These are phyloP conservation scores for Pitangus sulphuratus DNA, from an alignment of 2,797 vertebrate species.

Conservation along the genomic window DNA sequence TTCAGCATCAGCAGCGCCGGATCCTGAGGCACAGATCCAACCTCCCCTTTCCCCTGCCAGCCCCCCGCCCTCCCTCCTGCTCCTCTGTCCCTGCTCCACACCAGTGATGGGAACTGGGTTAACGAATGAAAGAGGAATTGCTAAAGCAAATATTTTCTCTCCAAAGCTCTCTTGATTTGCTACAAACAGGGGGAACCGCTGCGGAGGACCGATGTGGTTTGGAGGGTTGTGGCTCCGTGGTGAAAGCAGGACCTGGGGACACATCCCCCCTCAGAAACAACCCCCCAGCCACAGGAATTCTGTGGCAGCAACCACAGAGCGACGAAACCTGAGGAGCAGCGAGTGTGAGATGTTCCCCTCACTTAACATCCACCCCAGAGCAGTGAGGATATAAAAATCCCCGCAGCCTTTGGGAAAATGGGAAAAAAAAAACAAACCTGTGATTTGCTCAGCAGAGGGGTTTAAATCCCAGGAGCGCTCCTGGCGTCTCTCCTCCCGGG, in stretches of 20 bases:
- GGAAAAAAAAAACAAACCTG: background rate
- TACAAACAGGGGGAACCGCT: background rate
- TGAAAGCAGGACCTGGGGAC: background rate
- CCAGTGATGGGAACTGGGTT: background rate
- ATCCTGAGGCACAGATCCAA: background rate
- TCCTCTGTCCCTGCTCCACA: fast-evolving
- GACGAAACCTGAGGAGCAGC: too few relatives aligned
- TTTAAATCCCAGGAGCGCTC: background rate
- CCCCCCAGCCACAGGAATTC: background rate
- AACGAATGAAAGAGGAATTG: background rate
- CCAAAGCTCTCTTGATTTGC: background rate
- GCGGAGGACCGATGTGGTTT: fast-evolving
- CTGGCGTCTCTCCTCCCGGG: fast-evolving
- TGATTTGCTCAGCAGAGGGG: background rate
- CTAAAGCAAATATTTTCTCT: conserved; percentile 42
- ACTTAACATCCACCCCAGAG: too few relatives aligned
- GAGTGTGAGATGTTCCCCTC: background rate
- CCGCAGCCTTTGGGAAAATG: background rate
- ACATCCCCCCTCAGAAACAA: background rate
- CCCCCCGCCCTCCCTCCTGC: background rate
- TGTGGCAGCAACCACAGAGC: background rate
- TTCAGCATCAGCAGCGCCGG: fast-evolving
- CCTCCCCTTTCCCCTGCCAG: background rate
- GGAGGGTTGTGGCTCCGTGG: background rate
- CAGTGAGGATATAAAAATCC: background rate